Conservation (phyloP, 2,113 vertebrate species). For the Chaetorhynchus papuensis region DNA sequence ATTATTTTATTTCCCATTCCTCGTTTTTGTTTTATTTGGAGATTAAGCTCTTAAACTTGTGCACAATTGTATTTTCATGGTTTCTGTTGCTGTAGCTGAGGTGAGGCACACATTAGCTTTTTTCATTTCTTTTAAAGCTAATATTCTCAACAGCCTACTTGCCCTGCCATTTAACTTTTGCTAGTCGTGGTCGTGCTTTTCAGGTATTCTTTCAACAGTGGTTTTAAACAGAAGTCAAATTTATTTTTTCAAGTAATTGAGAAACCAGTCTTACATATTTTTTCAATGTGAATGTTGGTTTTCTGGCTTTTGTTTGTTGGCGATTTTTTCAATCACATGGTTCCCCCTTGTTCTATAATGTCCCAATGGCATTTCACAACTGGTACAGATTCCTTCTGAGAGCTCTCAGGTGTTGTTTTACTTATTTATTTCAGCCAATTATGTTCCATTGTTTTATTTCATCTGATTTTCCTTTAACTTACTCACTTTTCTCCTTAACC, state of each 20-base stretch:
- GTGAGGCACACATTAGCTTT: background rate
- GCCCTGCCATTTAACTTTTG: background rate
- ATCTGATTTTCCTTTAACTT: background rate
- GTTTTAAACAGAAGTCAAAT: background rate
- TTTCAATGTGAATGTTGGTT: background rate
- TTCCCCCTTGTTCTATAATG: background rate
- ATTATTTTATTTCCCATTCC: background rate
- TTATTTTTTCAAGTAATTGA: background rate
- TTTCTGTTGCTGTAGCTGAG: background rate
- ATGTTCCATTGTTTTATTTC: background rate
- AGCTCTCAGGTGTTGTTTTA: background rate
- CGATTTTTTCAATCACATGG: rapidly evolving
- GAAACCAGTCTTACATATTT: background rate
- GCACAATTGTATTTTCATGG: background rate
- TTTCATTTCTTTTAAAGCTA: background rate
- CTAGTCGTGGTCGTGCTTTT: background rate
- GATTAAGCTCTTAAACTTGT: background rate
- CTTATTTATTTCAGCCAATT: background rate
- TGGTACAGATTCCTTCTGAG: background rate
- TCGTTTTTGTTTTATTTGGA: background rate
- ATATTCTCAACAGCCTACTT: background rate
- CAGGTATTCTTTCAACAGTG: background rate
- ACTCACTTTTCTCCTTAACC: background rate
- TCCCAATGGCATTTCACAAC: background rate
- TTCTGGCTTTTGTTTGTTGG: background rate